Evolutionary conservation across 2,797 vertebrate species (phyloP), one percentile per base, ranked within the genome.

Genomic region (Pangasius krempfi): DNA sequence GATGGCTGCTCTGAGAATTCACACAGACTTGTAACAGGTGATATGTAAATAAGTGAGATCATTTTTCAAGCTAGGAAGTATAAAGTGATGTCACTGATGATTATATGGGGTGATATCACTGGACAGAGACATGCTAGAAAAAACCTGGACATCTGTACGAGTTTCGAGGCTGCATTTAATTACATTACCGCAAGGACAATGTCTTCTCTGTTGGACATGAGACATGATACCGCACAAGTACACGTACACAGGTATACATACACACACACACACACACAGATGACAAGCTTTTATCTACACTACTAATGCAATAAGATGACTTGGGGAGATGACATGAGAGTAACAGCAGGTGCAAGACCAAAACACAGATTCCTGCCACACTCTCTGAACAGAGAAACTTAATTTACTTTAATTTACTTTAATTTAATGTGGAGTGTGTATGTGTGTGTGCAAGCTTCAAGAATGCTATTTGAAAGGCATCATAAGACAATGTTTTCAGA

Each of bases 251-350:
- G 5, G 40, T 40, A 37, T 37, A 68, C 9, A 5, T 54, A 62
- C 85, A 66, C 66, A 62, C 66, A 37, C 40, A 66, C 16, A 47
- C 66, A 64, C 22, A 73, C 10, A 20, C 1, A 52, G 5, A 66
- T 0, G 18, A 18, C 25, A 54, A 27, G 62, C 72, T 62, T 80
- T 72, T 22, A 72, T 85, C 58, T 68, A 27, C 60, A 64, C 22
- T 82, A 76, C 25, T 78, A 68, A 80, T 85, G 75, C 75, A 88
- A 80, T 85, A 85, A 60, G 83, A 76, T 75, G 47, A 82, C 20
- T n/a, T 44, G 54, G 25, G 20, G 6, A 73, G n/a, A 83, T 37
- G 22, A 64, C 86, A 83, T 37, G 12, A 12, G 44, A 54, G 44
- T 52, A 33, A 66, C 22, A 56, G 25, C 68, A 88, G 30, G 37